Evolutionary conservation across 2,888 invertebrate species (phyloP).

Genomic region (Chironomus riparius): DNA sequence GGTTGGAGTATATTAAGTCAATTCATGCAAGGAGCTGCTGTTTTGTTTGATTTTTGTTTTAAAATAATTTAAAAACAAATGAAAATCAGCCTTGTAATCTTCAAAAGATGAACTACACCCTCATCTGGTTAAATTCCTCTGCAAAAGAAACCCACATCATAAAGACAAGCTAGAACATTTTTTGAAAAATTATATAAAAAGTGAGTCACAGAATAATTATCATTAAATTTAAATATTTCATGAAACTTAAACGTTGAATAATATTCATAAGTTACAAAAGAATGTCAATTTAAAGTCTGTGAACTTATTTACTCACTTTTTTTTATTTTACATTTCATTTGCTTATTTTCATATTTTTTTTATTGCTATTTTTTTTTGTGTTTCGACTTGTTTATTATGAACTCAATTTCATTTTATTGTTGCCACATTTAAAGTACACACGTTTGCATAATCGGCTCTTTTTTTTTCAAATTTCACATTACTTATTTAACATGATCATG

Average conservation of each 20-base stretch:
- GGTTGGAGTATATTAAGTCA: no score
- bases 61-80: no score
- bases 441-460: not conserved
- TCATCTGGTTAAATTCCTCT: no score
- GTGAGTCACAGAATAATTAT: not conserved
- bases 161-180: no score
- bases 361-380: not conserved
- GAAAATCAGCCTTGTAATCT: no score
- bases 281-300: not conserved
- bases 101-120: no score
- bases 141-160: no score
- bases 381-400: not conserved
- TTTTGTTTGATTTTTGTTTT: no score
- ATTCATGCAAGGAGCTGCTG: no score
- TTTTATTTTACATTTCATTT: not conserved
- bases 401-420: not conserved
- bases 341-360: not conserved
- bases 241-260: no score
- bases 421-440: not conserved
- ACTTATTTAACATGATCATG: not conserved
- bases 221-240: not conserved
- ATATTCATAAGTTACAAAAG: not conserved
- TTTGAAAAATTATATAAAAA: not conserved
- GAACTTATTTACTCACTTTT: not conserved
- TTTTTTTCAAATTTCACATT: not conserved